Percentiles rank a stretch among this genome's conserved stretches.
Evolutionary conservation across 1,140 invertebrate genomes (phyloP).

Genomic region (Macrosteles quadrilineatus): DNA sequence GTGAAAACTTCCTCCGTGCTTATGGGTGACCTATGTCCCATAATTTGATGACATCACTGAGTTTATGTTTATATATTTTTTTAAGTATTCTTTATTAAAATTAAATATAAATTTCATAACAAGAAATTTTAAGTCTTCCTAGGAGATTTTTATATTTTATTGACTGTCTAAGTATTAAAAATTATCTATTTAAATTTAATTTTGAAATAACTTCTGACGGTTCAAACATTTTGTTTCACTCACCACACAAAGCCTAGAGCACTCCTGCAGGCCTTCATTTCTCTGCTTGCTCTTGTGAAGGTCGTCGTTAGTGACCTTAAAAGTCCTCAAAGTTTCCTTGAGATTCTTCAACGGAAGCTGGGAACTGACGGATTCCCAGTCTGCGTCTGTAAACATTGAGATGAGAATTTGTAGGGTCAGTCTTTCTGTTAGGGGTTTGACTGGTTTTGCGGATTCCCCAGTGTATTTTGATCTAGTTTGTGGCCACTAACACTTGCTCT

Average conservation of each 20-base stretch:
- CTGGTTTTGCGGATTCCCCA: background rate
- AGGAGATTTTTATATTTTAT: no score
- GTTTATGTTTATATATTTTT: no score
- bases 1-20: no score
- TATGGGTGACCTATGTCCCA: no score
- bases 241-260: conserved; percentile 25
- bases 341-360: conserved; percentile 47
- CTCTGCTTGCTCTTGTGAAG: conserved; percentile 48
- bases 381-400: conserved; percentile 31
- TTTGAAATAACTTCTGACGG: no score
- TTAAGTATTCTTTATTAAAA: no score
- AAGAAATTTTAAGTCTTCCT: background rate
- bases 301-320: conserved; percentile 46
- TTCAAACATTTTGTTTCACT: no score
- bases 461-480: background rate
- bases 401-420: no score
- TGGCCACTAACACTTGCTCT: background rate
- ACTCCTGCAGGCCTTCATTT: conserved; percentile 44
- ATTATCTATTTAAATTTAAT: no score
- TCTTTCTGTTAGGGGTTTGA: no score
- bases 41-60: no score
- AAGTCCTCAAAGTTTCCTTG: conserved; percentile 43
- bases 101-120: no score
- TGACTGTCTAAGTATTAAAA: background rate
- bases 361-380: conserved; percentile 44